These are phyloP conservation scores for Petrolisthes manimaculis DNA, from an alignment of 2,888 invertebrate genomes.

Conservation along the genomic window DNA sequence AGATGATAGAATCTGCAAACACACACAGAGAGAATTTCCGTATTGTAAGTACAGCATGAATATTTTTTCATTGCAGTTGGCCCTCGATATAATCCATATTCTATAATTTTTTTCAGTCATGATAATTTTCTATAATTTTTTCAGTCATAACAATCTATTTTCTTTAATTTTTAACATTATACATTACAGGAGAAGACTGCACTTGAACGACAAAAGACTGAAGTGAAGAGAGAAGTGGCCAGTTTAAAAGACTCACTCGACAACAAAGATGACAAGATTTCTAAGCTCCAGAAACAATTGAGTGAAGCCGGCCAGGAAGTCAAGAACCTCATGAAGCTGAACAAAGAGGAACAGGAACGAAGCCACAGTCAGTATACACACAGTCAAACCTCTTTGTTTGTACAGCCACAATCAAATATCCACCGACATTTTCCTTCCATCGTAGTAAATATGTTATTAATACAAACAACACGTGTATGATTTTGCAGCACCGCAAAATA, in stretches of 20 bases:
- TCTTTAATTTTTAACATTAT: no score
- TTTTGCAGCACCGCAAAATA: no score
- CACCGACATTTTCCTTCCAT: no score
- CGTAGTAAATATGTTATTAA: no score
- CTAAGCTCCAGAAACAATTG: slow-evolving; percentile 31
- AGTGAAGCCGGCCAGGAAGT: slow-evolving; percentile 19
- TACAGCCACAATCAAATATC: no score
- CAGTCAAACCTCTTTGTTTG: no score
- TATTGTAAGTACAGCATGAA: slow-evolving; percentile 20
- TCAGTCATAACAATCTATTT: no score
- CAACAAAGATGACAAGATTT: slow-evolving; percentile 32
- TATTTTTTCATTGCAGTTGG: not conserved
- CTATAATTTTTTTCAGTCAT: not conserved
- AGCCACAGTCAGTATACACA: slow-evolving; percentile 39
- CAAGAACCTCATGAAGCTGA: slow-evolving; percentile 35
- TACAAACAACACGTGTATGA: no score
- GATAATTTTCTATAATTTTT: no score
- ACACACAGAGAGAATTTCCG: slow-evolving; percentile 33
- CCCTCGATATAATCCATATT: not conserved
- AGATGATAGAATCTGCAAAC: slow-evolving; percentile 33
- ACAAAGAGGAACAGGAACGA: slow-evolving; percentile 46
- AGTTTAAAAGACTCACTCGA: slow-evolving; percentile 20
- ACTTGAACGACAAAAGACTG: slow-evolving; percentile 20
- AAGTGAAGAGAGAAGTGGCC: slow-evolving; percentile 23
- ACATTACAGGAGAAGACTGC: slow-evolving; percentile 45